Base-by-base conservation (phyloP, 2,888 invertebrate genomes). In the Lacanobia oleracea region DNA sequence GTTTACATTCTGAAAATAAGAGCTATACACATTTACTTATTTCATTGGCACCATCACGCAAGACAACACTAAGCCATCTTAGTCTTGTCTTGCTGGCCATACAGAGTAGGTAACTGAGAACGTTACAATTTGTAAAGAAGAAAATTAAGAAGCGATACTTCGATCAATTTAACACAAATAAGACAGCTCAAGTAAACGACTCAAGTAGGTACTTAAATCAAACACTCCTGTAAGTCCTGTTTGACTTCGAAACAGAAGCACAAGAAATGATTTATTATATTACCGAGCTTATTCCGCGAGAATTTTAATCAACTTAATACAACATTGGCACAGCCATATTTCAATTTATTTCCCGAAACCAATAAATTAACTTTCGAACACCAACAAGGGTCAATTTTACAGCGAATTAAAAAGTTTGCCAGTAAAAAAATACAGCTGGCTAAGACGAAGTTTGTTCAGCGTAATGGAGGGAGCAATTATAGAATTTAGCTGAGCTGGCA, bases 401-500 rank as follows among this genome's bases (percentile, higher is more conserved):
- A 67, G 60, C 56, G 33, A 73, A 72, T 73, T 70, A 73, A 81
- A 81, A 77, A 76, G 64, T 79, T 74, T 68, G 59, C 67, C 72
- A 63, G 77, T 75, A 77, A 59, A 74, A 78, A 83, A 73, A 79
- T 81, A 76, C 63, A 67, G 75, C 73, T 72, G 77, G 81, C 77
- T 66, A 68, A 79, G 75, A 75, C 77, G 77, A 82, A 82, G 82
- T 81, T 85, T 75, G 62, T 70, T 67, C 66, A 76, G 75, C 73
- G 81, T 81, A 83, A 87, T 86, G 85, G 88, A 86, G 87, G 75
- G 82, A 87, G 88, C 90, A 91, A 91, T 92, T 92, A 92, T 77
- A 74, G 87, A 85, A 84, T 86, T 85, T 82, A 79, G 88, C 81
- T 82, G 88, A 87, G 85, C 83, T 72, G 79, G 69, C 70, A 75